Percentiles rank a stretch among this genome's conserved stretches.
Evolutionary conservation across 2,888 invertebrate species (phyloP).

Genomic region (Furcula furcula): DNA sequence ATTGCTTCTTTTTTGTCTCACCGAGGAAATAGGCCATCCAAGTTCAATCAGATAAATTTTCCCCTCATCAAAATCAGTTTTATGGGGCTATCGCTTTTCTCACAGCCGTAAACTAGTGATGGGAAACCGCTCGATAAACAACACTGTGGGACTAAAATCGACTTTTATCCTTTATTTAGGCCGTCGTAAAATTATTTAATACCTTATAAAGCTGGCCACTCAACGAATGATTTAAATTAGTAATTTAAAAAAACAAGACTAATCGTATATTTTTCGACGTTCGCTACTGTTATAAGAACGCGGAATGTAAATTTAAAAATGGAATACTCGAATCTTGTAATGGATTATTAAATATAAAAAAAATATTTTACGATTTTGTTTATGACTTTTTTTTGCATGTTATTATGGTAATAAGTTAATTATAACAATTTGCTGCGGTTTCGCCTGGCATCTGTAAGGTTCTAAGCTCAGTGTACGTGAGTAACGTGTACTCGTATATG

Average conservation of each 20-base stretch:
- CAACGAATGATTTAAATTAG: conserved; percentile 22
- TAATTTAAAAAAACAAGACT: conserved; percentile 4
- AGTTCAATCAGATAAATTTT: conserved; percentile 26
- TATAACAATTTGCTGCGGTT: no score
- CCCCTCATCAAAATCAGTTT: conserved; percentile 38
- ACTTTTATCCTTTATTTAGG: conserved; percentile 59
- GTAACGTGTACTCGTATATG: no score
- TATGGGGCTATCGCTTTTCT: conserved; percentile 47
- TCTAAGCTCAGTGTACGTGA: no score
- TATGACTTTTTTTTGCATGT: no score
- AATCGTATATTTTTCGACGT: conserved; percentile 1
- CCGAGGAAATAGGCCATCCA: conserved; percentile 16
- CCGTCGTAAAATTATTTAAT: conserved; percentile 63
- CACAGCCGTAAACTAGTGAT: conserved; percentile 53
- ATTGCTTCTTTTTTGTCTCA: no score
- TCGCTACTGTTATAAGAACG: neutral
- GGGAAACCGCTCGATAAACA: conserved; percentile 51
- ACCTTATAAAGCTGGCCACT: conserved; percentile 39
- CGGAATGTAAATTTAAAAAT: no score
- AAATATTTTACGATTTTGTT: no score
- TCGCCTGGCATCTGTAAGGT: no score
- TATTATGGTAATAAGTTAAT: no score
- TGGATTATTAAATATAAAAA: no score
- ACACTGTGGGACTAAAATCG: conserved; percentile 43
- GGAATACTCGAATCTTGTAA: no score